Base-by-base conservation (phyloP, 1,140 invertebrate species). In the Solenopsis fugax region DNA sequence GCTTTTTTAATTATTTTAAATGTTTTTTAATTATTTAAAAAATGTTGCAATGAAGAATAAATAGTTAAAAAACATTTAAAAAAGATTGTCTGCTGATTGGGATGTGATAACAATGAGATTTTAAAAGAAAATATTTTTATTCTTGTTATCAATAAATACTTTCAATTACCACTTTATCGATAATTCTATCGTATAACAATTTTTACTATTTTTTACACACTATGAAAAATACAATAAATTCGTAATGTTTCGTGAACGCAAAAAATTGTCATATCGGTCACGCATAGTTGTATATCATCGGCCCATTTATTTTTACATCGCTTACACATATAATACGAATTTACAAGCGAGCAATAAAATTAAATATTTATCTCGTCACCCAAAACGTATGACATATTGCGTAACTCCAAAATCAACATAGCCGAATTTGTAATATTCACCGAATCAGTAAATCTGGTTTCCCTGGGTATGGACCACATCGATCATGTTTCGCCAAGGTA, bases 331-430 rank as follows among this genome's bases (percentile, higher is more conserved):
- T 41, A 34, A 41, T 37, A 18, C 62, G 34, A 80, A 80, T 80
- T 54, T 80, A 80, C n/a, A 52, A 80, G 60, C 62, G 16, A 13
- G 29, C 34, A 67, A 54, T 67, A 50, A 80, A 80, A 80, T 80
- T 80, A 80, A 80, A 69, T 48, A 80, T 67, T 80, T 48, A 67
- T 80, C 62, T 50, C 76, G 12, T 80, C 34, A n/a, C 50, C 13
- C 29, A 34, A 78, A 78, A 78, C 12, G 29, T 29, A 45, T 29
- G 29, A 67, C 64, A 62, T 29, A 29, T 48, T 80, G 77, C 60
- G 60, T 67, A 78, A 78, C 6, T 80, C 29, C 13, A 80, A 80
- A 80, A 58, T 80, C 77, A 80, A 80, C 77, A 80, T 29, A 34
- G 62, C 37, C 4, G 58, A n/a, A 18, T 54, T 69, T 45, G 48